Base-by-base conservation (phyloP, 2,888 invertebrate species). In the Clepsis dumicolana region DNA sequence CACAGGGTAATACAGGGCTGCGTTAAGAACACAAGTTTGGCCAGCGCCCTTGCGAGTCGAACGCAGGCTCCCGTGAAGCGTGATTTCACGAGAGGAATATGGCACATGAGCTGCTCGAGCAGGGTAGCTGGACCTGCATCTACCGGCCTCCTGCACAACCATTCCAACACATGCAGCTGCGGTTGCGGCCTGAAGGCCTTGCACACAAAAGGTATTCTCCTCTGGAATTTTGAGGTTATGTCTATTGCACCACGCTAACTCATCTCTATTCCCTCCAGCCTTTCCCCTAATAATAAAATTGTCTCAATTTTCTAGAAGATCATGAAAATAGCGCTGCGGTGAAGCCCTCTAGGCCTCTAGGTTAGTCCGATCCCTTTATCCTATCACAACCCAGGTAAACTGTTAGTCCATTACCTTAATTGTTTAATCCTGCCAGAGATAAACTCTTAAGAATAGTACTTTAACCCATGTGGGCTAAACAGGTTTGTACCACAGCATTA, bases 71-170 rank as follows among this genome's bases (percentile, higher is more conserved):
- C 93, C 18, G 88, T 91, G 59, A 95, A 96, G 85, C 94, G 95
- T 78, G 96, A 96, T 86, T 94, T 96, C 73, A 94, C 95, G 0
- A 93, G 97, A 74, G 95, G 95, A 75, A 90, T 97, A 79, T 96
- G 96, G 96, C 95, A 96, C 94, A 95, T 96, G 95, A 96, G 90
- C 80, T 87, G 89, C 73, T 90, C 92, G 16, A 90, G 88, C 65
- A 85, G 89, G 65, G 71, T 91, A 69, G 89, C 89, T 74, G 89
- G 89, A 32, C 75, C 84, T 32, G 76, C 82, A 0, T 76, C 87
- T 18, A 83, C 91, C 14, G 80, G 86, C 25, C 88, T 92, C 18
- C 87, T 95, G 18, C 92, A 94, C 72, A 94, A 94, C 70, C 95
- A 95, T 75, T 95, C 94, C 77, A 91, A 95, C 74, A 89, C 95